Base-by-base conservation (phyloP, 2,888 invertebrate species). In the Blastobasis lacticolella region DNA sequence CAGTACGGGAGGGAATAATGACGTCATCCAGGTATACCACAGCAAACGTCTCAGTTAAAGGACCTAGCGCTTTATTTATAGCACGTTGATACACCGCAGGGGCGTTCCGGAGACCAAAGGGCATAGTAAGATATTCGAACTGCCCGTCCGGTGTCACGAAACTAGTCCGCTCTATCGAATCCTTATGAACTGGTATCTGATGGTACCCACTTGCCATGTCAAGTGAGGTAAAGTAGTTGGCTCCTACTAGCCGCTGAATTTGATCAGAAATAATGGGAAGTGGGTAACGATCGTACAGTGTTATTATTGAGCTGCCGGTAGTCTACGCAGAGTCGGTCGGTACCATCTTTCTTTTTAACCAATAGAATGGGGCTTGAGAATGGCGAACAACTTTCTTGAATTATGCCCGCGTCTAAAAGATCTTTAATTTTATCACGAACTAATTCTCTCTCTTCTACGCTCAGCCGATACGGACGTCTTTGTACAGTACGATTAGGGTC, bases 11-110 rank as follows among this genome's bases (percentile, higher is more conserved):
- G 0, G 48, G 38, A 4, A 59, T 54, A 2, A 62, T 6, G 37
- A 62, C 38, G 38, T 62, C 60, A 48, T 64, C 62, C 4, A 61
- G 41, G n/a, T 62, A 65, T 0, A 57, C 46, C 1, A 57, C 46
- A 0, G 41, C 60, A 36, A 55, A 59, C 8, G n/a, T 9, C 9
- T 54, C 37, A 0, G 46, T 42, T n/a, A 57, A 46, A 1, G 51
- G 50, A 1, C 59, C 63, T 38, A 66, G 23, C 6, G 64, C 63
- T 8, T 45, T 56, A 2, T 46, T 54, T 0, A 60, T 52, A 0
- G 62, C 60, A 8, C 63, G 10, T 37, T 58, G 57, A 36, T 53
- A 57, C 0, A 57, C 58, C 9, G 54, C 43, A 1, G 49, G 45
- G 0, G 59, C 61, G 38, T 61, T 61, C 4, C 49, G 38, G 0